Percentiles rank a stretch among this genome's conserved stretches.
Evolutionary conservation across 1,140 invertebrate genomes (phyloP).

Genomic region (Anadara kagoshimensis): DNA sequence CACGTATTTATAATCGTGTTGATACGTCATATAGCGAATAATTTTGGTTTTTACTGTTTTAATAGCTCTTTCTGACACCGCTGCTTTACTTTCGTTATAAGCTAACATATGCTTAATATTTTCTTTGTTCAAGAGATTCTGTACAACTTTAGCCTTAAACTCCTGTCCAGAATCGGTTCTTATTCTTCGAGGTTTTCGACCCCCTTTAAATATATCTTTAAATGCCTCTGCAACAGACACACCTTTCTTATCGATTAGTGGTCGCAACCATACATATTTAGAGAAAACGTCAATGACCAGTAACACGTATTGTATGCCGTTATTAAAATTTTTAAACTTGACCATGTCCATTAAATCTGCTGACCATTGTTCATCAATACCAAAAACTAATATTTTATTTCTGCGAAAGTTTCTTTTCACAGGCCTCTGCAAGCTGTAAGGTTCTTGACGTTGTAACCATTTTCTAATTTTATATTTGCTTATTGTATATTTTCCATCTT

Average conservation of each 20-base stretch:
- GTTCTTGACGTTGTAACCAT: too few species aligned
- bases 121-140: not conserved
- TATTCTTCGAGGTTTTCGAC: not conserved
- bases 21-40: slow-evolving; percentile 8
- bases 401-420: not conserved
- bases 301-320: not conserved
- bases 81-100: slow-evolving; percentile 1
- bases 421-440: not conserved
- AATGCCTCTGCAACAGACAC: not conserved
- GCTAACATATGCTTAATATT: not conserved
- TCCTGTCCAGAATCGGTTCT: not conserved
- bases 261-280: not conserved
- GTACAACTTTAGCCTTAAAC: not conserved
- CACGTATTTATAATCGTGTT: slow-evolving; percentile 1
- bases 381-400: slow-evolving; percentile 4
- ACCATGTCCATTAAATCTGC: slow-evolving; percentile 6
- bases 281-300: slow-evolving; percentile 1
- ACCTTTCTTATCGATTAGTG: slow-evolving; percentile 3
- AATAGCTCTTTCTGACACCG: slow-evolving; percentile 2
- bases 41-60: slow-evolving; percentile 1
- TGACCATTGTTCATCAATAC: slow-evolving; percentile 1
- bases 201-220: not conserved
- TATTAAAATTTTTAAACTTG: not conserved
- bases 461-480: slow-evolving; percentile 1
- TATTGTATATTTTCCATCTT: not conserved